Evolutionary conservation across 2,113 vertebrate genomes (phyloP).

Genomic region (Okapia johnstoni): DNA sequence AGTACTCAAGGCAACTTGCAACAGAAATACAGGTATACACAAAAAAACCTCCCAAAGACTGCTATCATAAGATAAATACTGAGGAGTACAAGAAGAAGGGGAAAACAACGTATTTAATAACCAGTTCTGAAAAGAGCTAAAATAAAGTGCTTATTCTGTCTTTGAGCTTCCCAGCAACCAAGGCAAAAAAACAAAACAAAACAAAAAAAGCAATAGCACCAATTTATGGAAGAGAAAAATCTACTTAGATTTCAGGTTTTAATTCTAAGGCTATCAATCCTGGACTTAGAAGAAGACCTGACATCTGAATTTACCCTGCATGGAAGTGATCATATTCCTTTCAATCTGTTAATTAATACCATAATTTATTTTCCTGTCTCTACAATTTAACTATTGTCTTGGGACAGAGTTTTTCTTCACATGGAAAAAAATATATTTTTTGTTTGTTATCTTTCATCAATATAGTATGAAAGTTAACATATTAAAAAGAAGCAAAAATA

Average conservation of each 20-base stretch:
- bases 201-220: not conserved
- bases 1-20: not conserved
- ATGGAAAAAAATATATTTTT: slow-evolving; percentile 21
- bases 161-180: not conserved
- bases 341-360: not conserved
- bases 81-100: not conserved
- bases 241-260: not conserved
- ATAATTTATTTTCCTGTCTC: not conserved
- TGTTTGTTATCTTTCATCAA: slow-evolving; percentile 21
- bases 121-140: not conserved
- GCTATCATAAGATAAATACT: not conserved
- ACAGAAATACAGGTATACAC: not conserved
- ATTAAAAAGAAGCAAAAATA: slow-evolving; percentile 15
- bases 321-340: not conserved
- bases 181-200: not conserved
- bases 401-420: not conserved
- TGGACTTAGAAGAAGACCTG: not conserved
- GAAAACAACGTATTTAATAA: not conserved
- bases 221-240: not conserved
- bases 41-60: not conserved
- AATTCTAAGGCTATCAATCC: not conserved
- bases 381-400: not conserved
- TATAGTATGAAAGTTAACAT: not conserved
- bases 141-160: not conserved
- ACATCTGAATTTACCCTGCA: not conserved